Evolutionary conservation across 2,888 invertebrate species (phyloP), one percentile per base, ranked within the genome.

Genomic region (Colletes collaris): DNA sequence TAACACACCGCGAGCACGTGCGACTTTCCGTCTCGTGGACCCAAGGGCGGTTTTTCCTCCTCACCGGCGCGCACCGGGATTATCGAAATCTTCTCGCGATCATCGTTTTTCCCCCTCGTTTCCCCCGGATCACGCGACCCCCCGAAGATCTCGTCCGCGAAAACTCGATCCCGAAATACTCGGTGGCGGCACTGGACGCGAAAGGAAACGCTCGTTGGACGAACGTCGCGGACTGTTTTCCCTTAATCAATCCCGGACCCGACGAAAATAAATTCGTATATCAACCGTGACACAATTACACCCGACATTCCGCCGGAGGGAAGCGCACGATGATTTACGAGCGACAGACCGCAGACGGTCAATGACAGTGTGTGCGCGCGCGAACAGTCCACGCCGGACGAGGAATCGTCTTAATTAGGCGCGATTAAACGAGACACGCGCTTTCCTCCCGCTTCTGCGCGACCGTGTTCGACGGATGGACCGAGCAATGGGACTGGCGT

Each of bases 221-320:
- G 2, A 27, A 27, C 27, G 27, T 1, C 27, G 27, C 27, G 27
- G 3, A 44, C 64, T 49, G 53, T 58, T 53, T 55, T 16, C 60
- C 72, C 46, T 72, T 59, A 68, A 78, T 68, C 68, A 60, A 69
- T 66, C 59, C 58, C 46, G 59, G 10, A 66, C 62, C n/a, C 52
- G 69, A 77, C 85, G 78, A 75, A 76, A 84, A 84, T 84, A 84
- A 79, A 82, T 84, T 76, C 62, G 79, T 83, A 69, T 62, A 74
- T 83, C 76, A 84, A 76, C 85, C 80, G 73, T 86, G 86, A 86
- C 82, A 84, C 86, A 73, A 85, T 82, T 82, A 70, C 7, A 46
- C 55, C 53, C 79, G 73, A 49, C 68, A 63, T 73, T 62, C 73
- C 50, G 82, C 10, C 58, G 60, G 52, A 52, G 66, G 72, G 75